Conservation (phyloP, 2,888 invertebrate genomes). For the Andrena bucephala region DNA sequence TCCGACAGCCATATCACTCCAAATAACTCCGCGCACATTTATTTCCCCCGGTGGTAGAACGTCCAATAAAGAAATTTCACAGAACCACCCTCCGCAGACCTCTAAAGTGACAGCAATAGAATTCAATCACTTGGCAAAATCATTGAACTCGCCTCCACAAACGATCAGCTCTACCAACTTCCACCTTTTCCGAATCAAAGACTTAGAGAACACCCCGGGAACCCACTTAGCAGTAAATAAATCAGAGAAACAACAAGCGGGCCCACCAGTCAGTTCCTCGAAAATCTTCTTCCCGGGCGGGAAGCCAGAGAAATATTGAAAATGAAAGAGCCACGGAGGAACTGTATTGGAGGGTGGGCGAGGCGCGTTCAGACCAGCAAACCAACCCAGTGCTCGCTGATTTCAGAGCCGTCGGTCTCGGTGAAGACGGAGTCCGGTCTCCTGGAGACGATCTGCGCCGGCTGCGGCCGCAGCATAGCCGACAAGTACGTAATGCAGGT, state of each 20-base stretch:
- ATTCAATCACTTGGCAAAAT: too few species aligned
- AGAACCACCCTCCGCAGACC: too few species aligned
- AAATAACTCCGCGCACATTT: conserved; percentile 48
- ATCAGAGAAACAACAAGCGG: too few species aligned
- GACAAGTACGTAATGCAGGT: conserved; percentile 98
- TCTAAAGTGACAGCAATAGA: too few species aligned
- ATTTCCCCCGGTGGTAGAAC: conserved; percentile 1
- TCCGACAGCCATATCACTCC: conserved; percentile 49
- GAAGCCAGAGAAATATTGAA: neutral
- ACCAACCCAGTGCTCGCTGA: too few species aligned
- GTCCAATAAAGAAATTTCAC: neutral
- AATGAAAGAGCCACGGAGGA: neutral
- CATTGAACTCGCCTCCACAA: too few species aligned
- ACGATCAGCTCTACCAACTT: too few species aligned
- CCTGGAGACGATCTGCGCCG: conserved; percentile 91
- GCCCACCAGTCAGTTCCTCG: too few species aligned
- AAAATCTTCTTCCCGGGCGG: neutral
- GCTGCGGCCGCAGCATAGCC: conserved; percentile 97
- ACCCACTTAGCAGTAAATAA: too few species aligned
- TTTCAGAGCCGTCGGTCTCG: conserved; percentile 80
- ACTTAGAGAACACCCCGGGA: too few species aligned
- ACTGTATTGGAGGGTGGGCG: neutral
- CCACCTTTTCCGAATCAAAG: too few species aligned
- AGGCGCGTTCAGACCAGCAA: neutral
- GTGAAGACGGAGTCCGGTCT: conserved; percentile 91